A percentile compares a stretch with the other conserved stretches of the same genome.
phyloP scores from a whole-genome alignment of 2,797 vertebrate genomes.

The Molossus molossus region DNA sequence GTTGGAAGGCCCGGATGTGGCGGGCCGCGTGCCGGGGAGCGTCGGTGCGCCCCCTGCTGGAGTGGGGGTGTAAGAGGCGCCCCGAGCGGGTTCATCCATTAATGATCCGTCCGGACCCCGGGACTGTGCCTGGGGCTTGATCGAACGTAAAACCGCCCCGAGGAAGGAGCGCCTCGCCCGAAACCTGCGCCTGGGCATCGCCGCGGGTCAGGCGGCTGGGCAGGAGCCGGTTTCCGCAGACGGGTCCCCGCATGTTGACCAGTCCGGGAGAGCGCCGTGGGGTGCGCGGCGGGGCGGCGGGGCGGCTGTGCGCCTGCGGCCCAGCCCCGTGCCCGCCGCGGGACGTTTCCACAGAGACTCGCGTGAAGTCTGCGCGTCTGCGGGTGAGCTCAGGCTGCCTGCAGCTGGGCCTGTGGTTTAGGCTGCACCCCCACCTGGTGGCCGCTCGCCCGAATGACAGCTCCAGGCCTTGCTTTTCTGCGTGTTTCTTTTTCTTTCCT shows the following conservation, averaged over 20 bases:
- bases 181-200: neutral
- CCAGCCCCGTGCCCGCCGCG: neutral
- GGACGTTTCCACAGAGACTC: neutral
- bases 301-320: neutral
- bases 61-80: neutral
- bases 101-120: neutral
- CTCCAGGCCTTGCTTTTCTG: neutral
- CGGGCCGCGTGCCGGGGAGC: too few relatives aligned
- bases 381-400: neutral
- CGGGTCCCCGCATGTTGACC: neutral
- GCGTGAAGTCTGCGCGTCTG: neutral
- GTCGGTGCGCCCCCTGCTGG: neutral
- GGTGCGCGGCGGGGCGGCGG: too few relatives aligned
- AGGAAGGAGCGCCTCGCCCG: neutral
- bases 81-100: neutral
- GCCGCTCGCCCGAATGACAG: neutral
- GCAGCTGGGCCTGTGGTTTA: neutral
- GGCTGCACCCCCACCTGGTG: constrained; percentile 71
- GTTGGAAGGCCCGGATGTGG: too few relatives aligned
- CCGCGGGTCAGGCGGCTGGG: too few relatives aligned
- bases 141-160: neutral
- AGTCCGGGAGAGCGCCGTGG: neutral
- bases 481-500: too few relatives aligned
- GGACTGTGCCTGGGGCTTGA: neutral
- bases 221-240: neutral